Evolutionary conservation across 1,140 invertebrate genomes (phyloP).

Genomic region (Parapsyche elsis): DNA sequence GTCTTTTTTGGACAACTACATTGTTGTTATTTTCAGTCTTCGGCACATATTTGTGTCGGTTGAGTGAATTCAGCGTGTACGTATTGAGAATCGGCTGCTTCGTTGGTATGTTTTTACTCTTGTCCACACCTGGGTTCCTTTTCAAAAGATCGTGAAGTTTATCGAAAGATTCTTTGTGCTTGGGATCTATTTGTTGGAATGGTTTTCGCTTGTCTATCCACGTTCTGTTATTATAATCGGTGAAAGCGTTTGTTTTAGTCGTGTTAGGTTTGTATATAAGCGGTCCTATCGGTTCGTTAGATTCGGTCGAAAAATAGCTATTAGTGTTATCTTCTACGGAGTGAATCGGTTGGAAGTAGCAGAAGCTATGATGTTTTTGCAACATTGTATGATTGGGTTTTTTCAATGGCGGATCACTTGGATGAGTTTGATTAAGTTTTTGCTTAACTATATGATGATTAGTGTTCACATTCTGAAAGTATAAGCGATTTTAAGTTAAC

Average conservation of each 20-base stretch:
- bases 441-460: slow-evolving; percentile 64
- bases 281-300: slow-evolving; percentile 59
- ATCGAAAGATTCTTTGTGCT: slow-evolving; percentile 66
- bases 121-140: slow-evolving; percentile 61
- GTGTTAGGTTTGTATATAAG: slow-evolving; percentile 62
- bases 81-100: slow-evolving; percentile 56
- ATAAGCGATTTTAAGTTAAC: slow-evolving; percentile 45
- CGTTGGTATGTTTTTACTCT: slow-evolving; percentile 57
- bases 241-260: slow-evolving; percentile 6
- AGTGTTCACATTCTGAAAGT: slow-evolving; percentile 67
- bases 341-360: slow-evolving; percentile 71
- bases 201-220: slow-evolving; percentile 39
- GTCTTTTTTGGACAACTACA: slow-evolving; percentile 60
- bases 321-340: slow-evolving; percentile 52
- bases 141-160: slow-evolving; percentile 64
- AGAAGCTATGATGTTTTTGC: slow-evolving; percentile 76
- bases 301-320: slow-evolving; percentile 41
- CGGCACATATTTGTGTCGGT: slow-evolving; percentile 57
- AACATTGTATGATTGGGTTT: slow-evolving; percentile 72
- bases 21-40: slow-evolving; percentile 34
- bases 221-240: slow-evolving; percentile 60
- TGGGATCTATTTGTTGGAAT: slow-evolving; percentile 64
- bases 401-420: slow-evolving; percentile 65
- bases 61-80: slow-evolving; percentile 52
- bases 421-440: slow-evolving; percentile 62